Conservation (phyloP, 2,888 invertebrate genomes). For the Macrosoma leucophasiata region DNA sequence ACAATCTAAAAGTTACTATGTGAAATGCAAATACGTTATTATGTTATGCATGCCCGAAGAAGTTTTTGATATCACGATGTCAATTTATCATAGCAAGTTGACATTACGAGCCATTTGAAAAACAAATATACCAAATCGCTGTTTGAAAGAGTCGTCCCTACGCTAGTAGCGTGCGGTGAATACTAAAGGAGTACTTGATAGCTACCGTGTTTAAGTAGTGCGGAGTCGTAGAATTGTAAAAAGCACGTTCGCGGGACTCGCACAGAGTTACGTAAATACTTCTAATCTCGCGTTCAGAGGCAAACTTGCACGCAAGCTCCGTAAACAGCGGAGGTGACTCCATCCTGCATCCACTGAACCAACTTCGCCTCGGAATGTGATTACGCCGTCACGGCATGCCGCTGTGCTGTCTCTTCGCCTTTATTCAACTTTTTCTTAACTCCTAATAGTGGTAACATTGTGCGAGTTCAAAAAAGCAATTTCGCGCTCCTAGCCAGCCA, state of each 20-base stretch:
- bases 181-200: conserved; percentile 31
- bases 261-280: conserved; percentile 55
- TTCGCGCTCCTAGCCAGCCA: conserved; percentile 48
- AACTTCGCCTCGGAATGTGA: conserved; percentile 44
- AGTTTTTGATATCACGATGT: too few relatives aligned
- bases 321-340: conserved; percentile 44
- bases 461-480: conserved; percentile 72
- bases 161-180: conserved; percentile 23
- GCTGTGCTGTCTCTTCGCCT: conserved; percentile 39
- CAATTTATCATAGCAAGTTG: too few relatives aligned
- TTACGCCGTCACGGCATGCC: conserved; percentile 42
- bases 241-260: conserved; percentile 49
- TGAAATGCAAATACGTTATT: too few relatives aligned
- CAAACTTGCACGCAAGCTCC: conserved; percentile 43
- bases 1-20: too few relatives aligned
- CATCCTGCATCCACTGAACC: conserved; percentile 38
- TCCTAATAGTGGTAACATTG: conserved; percentile 58
- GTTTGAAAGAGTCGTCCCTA: conserved; percentile 20
- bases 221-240: conserved; percentile 56
- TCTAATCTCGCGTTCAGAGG: conserved; percentile 53
- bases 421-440: conserved; percentile 66
- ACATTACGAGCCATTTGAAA: conserved; percentile 5
- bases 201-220: conserved; percentile 40
- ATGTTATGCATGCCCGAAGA: too few relatives aligned
- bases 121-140: conserved; percentile 10